Percentiles rank a stretch among this genome's conserved stretches.
phyloP scores from a whole-genome alignment of 2,888 invertebrate species.

The Lymantria monacha region DNA sequence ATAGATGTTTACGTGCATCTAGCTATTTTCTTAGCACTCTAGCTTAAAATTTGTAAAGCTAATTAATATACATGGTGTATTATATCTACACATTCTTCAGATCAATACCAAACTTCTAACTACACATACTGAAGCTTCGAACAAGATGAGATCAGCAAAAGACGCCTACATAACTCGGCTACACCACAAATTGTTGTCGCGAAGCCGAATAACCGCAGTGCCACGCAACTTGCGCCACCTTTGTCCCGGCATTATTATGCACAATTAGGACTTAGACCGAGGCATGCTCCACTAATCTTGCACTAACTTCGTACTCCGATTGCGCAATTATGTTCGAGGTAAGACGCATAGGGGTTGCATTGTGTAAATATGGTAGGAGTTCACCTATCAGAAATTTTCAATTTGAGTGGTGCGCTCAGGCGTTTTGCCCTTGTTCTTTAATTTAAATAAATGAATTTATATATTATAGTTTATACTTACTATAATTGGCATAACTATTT shows the following conservation, averaged over 20 bases:
- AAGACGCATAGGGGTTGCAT: slow-evolving; percentile 4
- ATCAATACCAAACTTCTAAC: slow-evolving; percentile 1
- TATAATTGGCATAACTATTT: no score
- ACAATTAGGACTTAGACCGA: slow-evolving; percentile 69
- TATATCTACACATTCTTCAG: neutral
- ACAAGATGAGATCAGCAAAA: slow-evolving; percentile 38
- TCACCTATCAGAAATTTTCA: no score
- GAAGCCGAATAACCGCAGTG: slow-evolving; percentile 49
- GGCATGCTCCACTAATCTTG: slow-evolving; percentile 65
- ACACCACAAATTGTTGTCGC: slow-evolving; percentile 66
- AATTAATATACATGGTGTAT: no score
- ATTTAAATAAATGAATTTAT: no score
- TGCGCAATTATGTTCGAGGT: slow-evolving; percentile 27
- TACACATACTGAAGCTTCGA: slow-evolving; percentile 8
- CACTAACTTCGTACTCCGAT: slow-evolving; percentile 50
- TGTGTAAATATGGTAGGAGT: neutral
- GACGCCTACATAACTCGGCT: slow-evolving; percentile 49
- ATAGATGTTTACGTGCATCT: no score
- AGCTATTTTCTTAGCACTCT: no score
- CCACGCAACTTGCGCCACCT: slow-evolving; percentile 53
- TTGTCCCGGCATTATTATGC: slow-evolving; percentile 68
- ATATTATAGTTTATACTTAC: no score
- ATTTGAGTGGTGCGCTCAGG: no score
- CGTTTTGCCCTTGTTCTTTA: no score
- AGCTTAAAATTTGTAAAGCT: no score